Percentiles rank a stretch among this genome's conserved stretches.
phyloP scores from a whole-genome alignment of 2,888 invertebrate genomes.

The Nephrotoma guestfalica region DNA sequence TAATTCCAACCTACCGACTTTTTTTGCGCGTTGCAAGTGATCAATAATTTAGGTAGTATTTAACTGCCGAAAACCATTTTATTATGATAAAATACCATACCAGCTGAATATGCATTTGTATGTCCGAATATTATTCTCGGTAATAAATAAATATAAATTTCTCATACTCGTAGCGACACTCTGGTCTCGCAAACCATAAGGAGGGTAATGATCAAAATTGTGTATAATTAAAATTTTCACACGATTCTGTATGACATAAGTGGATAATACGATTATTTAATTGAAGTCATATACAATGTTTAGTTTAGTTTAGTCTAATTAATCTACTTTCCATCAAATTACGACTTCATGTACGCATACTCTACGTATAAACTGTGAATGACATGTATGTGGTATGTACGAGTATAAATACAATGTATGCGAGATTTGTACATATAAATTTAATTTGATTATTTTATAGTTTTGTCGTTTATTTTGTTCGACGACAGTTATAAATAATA shows the following conservation, averaged over 20 bases:
- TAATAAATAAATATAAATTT: background rate
- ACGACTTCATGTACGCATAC: background rate
- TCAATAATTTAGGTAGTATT: background rate
- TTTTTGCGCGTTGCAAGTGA: background rate
- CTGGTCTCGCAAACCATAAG: background rate
- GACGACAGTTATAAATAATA: background rate
- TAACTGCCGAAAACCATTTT: background rate
- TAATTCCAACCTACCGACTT: background rate
- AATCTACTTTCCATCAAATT: background rate
- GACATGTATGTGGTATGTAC: background rate
- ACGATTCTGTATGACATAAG: background rate
- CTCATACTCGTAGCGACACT: background rate
- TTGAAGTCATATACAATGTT: background rate
- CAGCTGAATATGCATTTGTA: background rate
- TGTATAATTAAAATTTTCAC: background rate
- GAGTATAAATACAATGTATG: background rate
- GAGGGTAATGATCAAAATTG: background rate
- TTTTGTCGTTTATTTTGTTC: background rate
- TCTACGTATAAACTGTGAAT: background rate
- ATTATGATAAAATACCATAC: background rate
- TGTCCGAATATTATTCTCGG: background rate
- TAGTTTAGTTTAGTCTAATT: background rate
- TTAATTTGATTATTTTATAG: background rate
- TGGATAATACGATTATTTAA: background rate
- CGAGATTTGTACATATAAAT: background rate